A percentile compares a stretch with the other conserved stretches of the same genome.
These are phyloP conservation scores for Nomada fabriciana DNA, from an alignment of 2,888 invertebrate genomes.

Conservation along the genomic window DNA sequence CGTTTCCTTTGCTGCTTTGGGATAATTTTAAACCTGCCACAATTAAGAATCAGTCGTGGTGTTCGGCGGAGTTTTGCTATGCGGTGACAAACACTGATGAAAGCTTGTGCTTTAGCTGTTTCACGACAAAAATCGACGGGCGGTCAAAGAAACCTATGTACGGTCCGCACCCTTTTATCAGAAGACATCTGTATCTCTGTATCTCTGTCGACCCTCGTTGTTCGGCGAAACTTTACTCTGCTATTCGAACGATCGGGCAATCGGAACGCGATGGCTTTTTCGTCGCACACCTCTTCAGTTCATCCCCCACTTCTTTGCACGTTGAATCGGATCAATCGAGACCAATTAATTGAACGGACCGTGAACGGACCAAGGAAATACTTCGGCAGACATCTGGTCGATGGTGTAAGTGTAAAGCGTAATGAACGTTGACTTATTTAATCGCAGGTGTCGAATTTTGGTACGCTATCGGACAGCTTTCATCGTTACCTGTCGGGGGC, in stretches of 20 bases:
- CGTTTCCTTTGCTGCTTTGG: too few relatives aligned
- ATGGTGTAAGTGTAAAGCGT: neutral
- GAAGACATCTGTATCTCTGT: neutral
- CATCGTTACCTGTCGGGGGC: neutral
- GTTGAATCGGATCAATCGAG: neutral
- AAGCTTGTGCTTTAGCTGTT: neutral
- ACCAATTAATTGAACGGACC: neutral
- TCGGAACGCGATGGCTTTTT: constrained; percentile 16
- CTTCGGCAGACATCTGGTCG: neutral
- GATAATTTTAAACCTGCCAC: too few relatives aligned
- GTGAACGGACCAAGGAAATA: neutral
- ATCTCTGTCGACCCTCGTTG: too few relatives aligned
- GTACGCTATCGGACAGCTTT: too few relatives aligned
- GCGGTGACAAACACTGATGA: neutral
- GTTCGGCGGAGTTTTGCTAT: neutral
- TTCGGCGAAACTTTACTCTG: neutral
- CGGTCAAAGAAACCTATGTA: constrained; percentile 1
- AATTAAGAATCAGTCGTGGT: neutral
- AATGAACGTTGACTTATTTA: neutral
- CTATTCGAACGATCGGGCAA: constrained; percentile 17
- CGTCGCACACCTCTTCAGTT: neutral
- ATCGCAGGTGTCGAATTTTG: neutral
- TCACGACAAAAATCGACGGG: neutral
- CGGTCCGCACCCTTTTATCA: too few relatives aligned
- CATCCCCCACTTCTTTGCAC: neutral